Evolutionary conservation across 2,888 invertebrate species (phyloP).

Genomic region (Ernsta delagoae): DNA sequence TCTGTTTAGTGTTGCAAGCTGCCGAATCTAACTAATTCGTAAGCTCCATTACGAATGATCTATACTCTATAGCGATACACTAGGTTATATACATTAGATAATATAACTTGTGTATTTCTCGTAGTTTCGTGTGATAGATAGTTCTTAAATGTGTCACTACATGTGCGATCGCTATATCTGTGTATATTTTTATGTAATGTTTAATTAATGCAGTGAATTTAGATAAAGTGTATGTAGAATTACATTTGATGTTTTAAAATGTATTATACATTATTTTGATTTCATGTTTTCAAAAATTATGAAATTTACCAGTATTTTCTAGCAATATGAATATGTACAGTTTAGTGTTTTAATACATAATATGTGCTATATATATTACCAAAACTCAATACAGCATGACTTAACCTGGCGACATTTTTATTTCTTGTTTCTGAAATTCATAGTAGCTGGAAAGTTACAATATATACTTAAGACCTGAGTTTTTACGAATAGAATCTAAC

Average conservation of each 20-base stretch:
- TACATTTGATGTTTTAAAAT: neutral
- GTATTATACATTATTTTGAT: constrained; percentile 2
- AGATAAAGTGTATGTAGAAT: neutral
- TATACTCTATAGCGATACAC: neutral
- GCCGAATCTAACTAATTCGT: neutral
- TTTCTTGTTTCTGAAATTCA: neutral
- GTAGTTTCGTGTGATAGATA: constrained; percentile 25
- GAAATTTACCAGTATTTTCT: constrained; percentile 9
- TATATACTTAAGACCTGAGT: too few relatives aligned
- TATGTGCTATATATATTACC: neutral
- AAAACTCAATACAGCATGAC: neutral
- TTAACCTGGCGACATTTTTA: neutral
- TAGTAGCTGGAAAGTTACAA: neutral
- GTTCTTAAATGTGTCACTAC: constrained; percentile 12
- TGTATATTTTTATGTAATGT: constrained; percentile 14
- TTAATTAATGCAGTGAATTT: neutral
- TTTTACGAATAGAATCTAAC: too few relatives aligned
- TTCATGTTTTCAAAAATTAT: neutral
- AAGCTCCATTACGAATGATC: neutral
- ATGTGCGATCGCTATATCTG: constrained; percentile 2
- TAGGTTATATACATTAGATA: too few relatives aligned
- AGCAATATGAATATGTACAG: constrained; percentile 37
- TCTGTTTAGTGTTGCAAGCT: too few relatives aligned
- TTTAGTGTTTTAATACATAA: neutral
- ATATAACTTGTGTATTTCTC: neutral